phyloP scores from a whole-genome alignment of 2,113 vertebrate species.

The Pelecanoides urinatrix region DNA sequence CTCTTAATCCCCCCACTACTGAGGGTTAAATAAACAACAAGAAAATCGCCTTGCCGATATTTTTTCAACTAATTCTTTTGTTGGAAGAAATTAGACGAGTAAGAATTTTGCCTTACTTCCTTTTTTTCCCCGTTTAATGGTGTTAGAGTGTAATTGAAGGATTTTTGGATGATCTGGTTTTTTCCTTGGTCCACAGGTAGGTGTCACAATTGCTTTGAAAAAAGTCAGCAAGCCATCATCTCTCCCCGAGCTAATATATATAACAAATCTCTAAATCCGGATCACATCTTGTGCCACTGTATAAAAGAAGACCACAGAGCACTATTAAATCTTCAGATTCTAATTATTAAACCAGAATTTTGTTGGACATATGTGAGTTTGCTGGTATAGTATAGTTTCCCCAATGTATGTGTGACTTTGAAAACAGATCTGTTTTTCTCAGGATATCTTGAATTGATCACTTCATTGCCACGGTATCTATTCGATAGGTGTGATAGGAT shows the following conservation, averaged over 20 bases:
- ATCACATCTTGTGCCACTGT: conserved; percentile 86
- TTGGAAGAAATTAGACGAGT: background rate
- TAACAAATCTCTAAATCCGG: conserved; percentile 80
- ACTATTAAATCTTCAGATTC: conserved; percentile 76
- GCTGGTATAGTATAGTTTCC: conserved; percentile 84
- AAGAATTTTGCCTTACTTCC: background rate
- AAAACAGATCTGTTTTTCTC: conserved; percentile 91
- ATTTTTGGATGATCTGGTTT: conserved; percentile 79
- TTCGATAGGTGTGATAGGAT: conserved; percentile 86
- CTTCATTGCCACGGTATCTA: conserved; percentile 93
- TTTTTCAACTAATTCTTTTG: background rate
- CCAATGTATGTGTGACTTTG: conserved; percentile 87
- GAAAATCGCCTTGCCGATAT: background rate
- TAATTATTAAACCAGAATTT: conserved; percentile 70
- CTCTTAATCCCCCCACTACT: background rate
- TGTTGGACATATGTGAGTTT: conserved; percentile 79
- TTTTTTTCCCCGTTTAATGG: background rate
- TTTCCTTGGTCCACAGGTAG: conserved; percentile 96
- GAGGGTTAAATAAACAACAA: background rate
- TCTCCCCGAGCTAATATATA: conserved; percentile 79
- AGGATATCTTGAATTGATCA: conserved; percentile 91
- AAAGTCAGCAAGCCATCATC: conserved; percentile 85
- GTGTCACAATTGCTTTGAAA: conserved; percentile 99
- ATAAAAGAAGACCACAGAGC: conserved; percentile 79
- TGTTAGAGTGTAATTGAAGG: conserved; percentile 53